Conservation (phyloP, 1,140 invertebrate species). For the Drosophila pruinosa region DNA sequence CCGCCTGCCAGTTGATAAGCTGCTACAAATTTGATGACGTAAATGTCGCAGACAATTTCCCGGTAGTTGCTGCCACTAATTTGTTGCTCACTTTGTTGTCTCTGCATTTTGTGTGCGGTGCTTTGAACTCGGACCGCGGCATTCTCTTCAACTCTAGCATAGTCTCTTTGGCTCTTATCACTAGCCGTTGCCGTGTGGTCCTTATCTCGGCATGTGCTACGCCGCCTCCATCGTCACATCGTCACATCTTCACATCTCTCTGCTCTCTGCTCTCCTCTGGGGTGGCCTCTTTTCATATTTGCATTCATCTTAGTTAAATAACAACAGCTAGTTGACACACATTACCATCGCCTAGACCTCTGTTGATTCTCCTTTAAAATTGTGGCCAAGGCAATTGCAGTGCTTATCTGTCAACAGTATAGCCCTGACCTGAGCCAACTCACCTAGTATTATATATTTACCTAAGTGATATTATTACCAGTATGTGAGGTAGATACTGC, state of each 20-base stretch:
- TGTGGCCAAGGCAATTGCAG: neutral
- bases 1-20: conserved; percentile 44
- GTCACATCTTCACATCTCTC: neutral
- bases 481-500: no score
- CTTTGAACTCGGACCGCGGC: conserved; percentile 47
- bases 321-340: conserved; percentile 25
- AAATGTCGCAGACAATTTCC: conserved; percentile 38
- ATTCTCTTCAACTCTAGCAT: conserved; percentile 6
- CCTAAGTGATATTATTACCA: neutral
- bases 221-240: neutral
- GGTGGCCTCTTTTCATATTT: conserved; percentile 49
- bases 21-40: conserved; percentile 75
- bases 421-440: conserved; percentile 40
- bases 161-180: conserved; percentile 21
- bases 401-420: conserved; percentile 14
- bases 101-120: conserved; percentile 42
- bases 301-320: conserved; percentile 45
- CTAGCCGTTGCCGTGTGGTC: conserved; percentile 51
- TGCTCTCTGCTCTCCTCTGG: neutral
- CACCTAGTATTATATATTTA: neutral
- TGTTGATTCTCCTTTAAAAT: neutral
- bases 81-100: conserved; percentile 69
- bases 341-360: neutral
- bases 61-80: conserved; percentile 57
- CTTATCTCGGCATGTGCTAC: conserved; percentile 61